phyloP scores from a whole-genome alignment of 53 echinoderm and acorn worm species.

The Holothuria leucospilota region DNA sequence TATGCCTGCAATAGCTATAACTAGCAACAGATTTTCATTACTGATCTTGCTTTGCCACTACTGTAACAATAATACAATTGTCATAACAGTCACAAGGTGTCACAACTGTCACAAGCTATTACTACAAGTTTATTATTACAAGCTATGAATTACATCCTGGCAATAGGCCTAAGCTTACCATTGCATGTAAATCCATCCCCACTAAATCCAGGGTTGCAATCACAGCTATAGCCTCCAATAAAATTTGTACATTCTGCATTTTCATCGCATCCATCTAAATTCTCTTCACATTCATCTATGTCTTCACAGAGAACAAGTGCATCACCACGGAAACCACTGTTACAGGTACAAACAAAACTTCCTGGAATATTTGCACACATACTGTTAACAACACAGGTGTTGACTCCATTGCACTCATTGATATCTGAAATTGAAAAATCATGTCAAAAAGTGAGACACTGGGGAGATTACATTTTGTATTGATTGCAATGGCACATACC shows the following conservation, averaged over 20 bases:
- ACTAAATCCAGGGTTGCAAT: conserved; percentile 64
- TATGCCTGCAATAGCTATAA: too few relatives aligned
- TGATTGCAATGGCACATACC: too few relatives aligned
- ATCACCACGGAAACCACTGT: conserved; percentile 74
- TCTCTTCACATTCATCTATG: conserved; percentile 79
- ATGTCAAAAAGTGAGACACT: too few relatives aligned
- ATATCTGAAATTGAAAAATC: conserved; percentile 66
- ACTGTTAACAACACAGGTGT: conserved; percentile 59
- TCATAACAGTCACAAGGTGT: too few relatives aligned
- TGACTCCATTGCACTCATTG: conserved; percentile 69
- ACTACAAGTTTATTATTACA: background rate
- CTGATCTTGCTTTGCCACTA: too few relatives aligned
- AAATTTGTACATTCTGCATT: conserved; percentile 72
- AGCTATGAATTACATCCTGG: background rate
- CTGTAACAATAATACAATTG: too few relatives aligned
- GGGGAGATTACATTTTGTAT: too few relatives aligned
- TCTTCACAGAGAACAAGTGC: conserved; percentile 61
- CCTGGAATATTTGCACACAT: conserved; percentile 72
- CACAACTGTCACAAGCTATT: too few relatives aligned
- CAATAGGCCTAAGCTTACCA: conserved; percentile 51
- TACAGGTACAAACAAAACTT: conserved; percentile 69
- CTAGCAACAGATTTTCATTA: too few relatives aligned
- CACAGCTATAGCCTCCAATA: conserved; percentile 63
- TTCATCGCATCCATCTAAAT: conserved; percentile 61
- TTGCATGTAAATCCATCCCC: conserved; percentile 71